Base-by-base conservation (phyloP, 1,140 invertebrate genomes). In the Scaptomyza pallida region DNA sequence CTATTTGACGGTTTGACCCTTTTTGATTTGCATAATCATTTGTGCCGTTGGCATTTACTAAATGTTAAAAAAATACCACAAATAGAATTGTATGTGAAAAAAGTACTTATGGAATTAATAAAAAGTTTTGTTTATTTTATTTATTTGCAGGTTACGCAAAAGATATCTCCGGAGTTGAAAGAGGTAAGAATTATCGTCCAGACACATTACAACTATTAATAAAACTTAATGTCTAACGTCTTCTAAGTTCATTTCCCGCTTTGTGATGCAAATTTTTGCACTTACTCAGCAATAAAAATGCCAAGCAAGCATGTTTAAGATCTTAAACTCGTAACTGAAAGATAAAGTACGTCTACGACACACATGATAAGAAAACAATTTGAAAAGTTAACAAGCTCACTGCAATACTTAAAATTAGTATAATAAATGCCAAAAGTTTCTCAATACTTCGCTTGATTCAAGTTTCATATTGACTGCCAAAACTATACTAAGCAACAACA, bases 91-190 rank as follows among this genome's bases (percentile, higher is more conserved):
- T 19, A 2, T 61, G 15, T 30, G n/a, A n/a, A n/a, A 52, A 19
- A 10, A 33, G 15, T 65, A 64, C 59, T 43, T 71, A 9, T 51
- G 26, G 33, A 61, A 69, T 85, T 76, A 72, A 75, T 13, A 44
- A 44, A 70, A 35, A 60, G 0, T 50, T 68, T 65, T 41, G 10
- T 51, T 30, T 63, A 17, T 61, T 59, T 52, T 17, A 26, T 72
- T 33, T 76, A 68, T 23, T 90, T 90, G 12, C 77, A 90, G 89
- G 89, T 68, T 90, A 90, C 89, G 89, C 89, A 90, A 90, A 90
- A 90, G 89, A 90, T 64, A 90, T 90, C 85, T 90, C 85, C 56
- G 82, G 89, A 90, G 89, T 89, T 90, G 90, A 90, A 78, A 89
- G 86, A 90, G 89, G 89, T 90, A 77, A 89, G 89, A 43, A 12